Percentiles rank a stretch among this genome's conserved stretches.
Evolutionary conservation across 1,140 invertebrate genomes (phyloP).

Genomic region (Prorops nasuta): DNA sequence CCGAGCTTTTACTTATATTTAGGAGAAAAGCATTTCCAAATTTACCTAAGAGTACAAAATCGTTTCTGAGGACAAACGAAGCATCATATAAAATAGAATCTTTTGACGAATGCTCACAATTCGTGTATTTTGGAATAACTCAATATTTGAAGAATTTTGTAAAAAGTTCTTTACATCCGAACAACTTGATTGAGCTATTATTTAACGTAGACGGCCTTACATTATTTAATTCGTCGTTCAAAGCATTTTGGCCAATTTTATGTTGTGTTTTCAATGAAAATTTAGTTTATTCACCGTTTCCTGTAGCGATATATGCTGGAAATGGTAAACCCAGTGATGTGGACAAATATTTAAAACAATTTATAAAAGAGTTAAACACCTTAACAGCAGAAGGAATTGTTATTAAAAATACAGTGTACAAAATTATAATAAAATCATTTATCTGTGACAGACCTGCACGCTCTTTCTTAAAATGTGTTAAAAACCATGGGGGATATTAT

Average conservation of each 20-base stretch:
- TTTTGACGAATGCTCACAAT: too few relatives aligned
- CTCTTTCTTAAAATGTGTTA: too few relatives aligned
- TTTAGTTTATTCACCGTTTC: too few relatives aligned
- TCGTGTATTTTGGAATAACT: too few relatives aligned
- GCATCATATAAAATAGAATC: conserved; percentile 3
- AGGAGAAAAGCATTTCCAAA: neutral
- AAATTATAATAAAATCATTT: too few relatives aligned
- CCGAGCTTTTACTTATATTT: conserved; percentile 3
- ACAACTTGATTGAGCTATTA: conserved; percentile 8
- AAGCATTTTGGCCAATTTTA: conserved; percentile 20
- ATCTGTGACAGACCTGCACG: too few relatives aligned
- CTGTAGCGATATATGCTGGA: conserved; percentile 12
- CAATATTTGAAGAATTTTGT: too few relatives aligned
- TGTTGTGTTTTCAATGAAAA: conserved; percentile 7
- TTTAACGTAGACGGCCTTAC: conserved; percentile 19
- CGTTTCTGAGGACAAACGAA: neutral
- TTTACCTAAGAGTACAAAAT: conserved; percentile 3
- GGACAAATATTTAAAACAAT: conserved; percentile 4
- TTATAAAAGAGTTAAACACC: conserved; percentile 12
- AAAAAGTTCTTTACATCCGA: conserved; percentile 1
- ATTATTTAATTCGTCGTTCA: conserved; percentile 13
- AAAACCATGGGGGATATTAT: too few relatives aligned
- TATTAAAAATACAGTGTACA: too few relatives aligned
- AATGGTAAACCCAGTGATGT: conserved; percentile 8
- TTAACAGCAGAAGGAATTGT: too few relatives aligned